Evolutionary conservation across 2,797 vertebrate species (phyloP).

Genomic region (Sphenodon punctatus): DNA sequence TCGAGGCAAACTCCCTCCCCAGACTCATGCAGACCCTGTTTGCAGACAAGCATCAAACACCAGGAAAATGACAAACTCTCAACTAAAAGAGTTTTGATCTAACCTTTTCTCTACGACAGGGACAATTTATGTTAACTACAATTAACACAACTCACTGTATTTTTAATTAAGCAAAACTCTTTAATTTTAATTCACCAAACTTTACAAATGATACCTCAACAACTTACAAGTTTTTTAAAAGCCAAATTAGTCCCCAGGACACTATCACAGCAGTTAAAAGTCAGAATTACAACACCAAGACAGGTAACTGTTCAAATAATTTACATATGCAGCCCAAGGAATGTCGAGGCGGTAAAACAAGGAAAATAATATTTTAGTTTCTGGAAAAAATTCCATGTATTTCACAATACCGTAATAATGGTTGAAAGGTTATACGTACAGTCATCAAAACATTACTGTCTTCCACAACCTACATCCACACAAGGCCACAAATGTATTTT

Average conservation of each 20-base stretch:
- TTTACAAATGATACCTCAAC: neutral
- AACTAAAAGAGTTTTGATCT: neutral
- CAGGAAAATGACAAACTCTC: neutral
- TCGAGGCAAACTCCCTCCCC: accelerated
- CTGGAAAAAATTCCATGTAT: neutral
- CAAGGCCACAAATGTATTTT: constrained; percentile 17
- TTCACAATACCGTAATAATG: neutral
- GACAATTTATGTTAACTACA: neutral
- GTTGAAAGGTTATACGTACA: neutral
- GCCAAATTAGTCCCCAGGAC: neutral
- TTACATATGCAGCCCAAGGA: neutral
- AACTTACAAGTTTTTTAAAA: neutral
- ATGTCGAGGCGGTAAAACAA: neutral
- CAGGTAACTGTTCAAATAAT: neutral
- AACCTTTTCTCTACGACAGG: neutral
- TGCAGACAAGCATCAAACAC: neutral
- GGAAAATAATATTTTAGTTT: neutral
- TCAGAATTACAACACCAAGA: neutral
- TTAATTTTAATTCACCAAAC: too few relatives aligned
- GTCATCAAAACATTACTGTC: neutral
- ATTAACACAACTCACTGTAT: neutral
- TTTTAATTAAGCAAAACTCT: too few relatives aligned
- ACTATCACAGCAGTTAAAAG: neutral
- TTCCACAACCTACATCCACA: neutral
- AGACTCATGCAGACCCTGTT: neutral